Base-by-base conservation (phyloP, 2,797 vertebrate genomes). In the Micrastur ruficollis region DNA sequence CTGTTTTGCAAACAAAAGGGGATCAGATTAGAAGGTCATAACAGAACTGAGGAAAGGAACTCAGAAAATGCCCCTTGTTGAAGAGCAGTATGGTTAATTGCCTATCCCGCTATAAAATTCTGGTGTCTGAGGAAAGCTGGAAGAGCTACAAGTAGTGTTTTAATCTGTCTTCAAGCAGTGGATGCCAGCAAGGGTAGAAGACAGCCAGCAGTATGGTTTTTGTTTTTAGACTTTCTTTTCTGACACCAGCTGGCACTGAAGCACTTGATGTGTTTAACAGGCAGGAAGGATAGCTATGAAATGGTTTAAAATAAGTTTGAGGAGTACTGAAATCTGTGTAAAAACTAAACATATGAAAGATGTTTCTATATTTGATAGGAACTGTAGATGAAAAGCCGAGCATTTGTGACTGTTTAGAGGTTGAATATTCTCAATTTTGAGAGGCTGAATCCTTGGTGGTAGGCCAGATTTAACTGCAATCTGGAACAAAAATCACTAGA, bases 181-280 rank as follows among this genome's bases (percentile, higher is more conserved):
- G 59, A 29, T 96, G 92, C 95, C 95, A 95, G 93, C 49, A 96
- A 93, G 74, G 89, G 66, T 82, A 94, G 91, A 92, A 93, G 91
- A 74, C 84, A 95, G 94, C 94, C 94, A 95, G 95, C 78, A 97
- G 89, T 94, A 91, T 40, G 61, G 15, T 85, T 96, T 95, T 94
- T 95, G 96, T 86, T 96, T 96, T 97, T 93, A 93, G 95, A 90
- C 59, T 96, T 96, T 94, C 89, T 95, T 92, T 96, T 92, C 92
- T 97, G 94, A 95, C 94, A 97, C 94, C 96, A 97, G 96, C 95
- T 96, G 96, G 96, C 94, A 93, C 78, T 93, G 94, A 96, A 97
- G 93, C 89, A 94, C 95, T 97, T 96, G 94, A 96, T 96, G 65
- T 92, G 74, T 95, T 96, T 96, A 95, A 95, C 96, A 96, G 96